Base-by-base conservation (phyloP, 1,140 invertebrate genomes). In the Procambarus clarkii region DNA sequence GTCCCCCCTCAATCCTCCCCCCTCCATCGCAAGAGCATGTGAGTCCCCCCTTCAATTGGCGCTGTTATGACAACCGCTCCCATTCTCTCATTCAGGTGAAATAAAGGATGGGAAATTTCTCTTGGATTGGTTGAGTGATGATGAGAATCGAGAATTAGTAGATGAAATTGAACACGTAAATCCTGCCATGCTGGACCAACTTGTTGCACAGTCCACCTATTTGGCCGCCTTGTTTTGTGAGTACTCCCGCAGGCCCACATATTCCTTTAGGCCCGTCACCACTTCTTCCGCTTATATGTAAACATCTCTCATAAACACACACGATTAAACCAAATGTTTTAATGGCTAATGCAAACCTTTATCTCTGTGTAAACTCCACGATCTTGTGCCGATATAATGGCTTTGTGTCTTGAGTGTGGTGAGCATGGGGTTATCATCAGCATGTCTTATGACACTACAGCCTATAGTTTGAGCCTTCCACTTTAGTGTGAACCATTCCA, bases 91-190 rank as follows among this genome's bases (percentile, higher is more conserved):
- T 93, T 69, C 84, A 94, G 94, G 94, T 92, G 94, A 94, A 84
- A 89, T 95, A 74, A 94, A 94, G 91, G 94, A 94, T 93, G 94
- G 94, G 90, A 93, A 94, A 81, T 87, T 86, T 81, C 94, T 94
- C 24, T 92, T 94, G 44, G 94, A 94, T 92, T 94, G 94, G 94
- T 91, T 94, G 60, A 94, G 93, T 92, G 94, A 94, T 93, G 94
- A 94, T 91, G 94, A 95, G 44, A 94, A 94, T 92, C 93, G 94
- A 34, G 94, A 95, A 92, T 92, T 95, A 78, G 92, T 93, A 71
- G 94, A 94, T 92, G 94, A 95, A 93, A 95, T 95, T 92, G 94
- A 95, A 93, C 92, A 94, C 83, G 93, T 95, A 64, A 95, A 95
- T 92, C 88, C 93, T 81, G 89, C 93, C 81, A 94, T 95, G 94